Percentiles rank a stretch among this genome's conserved stretches.
phyloP scores from a whole-genome alignment of 2,888 invertebrate species.

The Ornithoptera alexandrae region DNA sequence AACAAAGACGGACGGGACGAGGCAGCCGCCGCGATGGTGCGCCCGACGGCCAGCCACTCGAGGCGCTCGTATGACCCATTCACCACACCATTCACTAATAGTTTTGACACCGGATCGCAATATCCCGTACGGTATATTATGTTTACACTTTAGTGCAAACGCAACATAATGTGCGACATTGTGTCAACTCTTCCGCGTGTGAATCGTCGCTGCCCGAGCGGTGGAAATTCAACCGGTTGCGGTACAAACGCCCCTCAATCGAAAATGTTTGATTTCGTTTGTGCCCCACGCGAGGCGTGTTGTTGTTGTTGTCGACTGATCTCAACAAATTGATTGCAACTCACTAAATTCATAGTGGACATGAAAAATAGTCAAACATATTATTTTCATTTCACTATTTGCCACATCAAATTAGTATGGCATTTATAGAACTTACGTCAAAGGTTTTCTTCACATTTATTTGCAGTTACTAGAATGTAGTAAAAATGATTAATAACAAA shows the following conservation, averaged over 20 bases:
- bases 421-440: no score
- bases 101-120: constrained; percentile 72
- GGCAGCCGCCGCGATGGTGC: constrained; percentile 32
- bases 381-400: neutral
- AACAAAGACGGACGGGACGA: constrained; percentile 34
- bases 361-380: neutral
- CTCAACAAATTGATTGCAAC: neutral
- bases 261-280: constrained; percentile 18
- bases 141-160: constrained; percentile 72
- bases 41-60: constrained; percentile 26
- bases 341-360: neutral
- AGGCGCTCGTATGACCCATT: constrained; percentile 46
- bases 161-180: constrained; percentile 47
- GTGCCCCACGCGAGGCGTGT: neutral
- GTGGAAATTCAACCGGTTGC: constrained; percentile 18
- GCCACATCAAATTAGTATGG: no score
- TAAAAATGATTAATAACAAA: no score
- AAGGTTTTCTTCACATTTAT: no score
- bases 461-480: no score
- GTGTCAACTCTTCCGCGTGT: constrained; percentile 39
- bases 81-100: constrained; percentile 50
- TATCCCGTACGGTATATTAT: constrained; percentile 68
- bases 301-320: neutral
- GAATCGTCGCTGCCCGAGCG: constrained; percentile 28
- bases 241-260: constrained; percentile 4